A percentile compares a stretch with the other conserved stretches of the same genome.
Evolutionary conservation across 2,888 invertebrate species (phyloP).

Genomic region (Epinotia demarniana): DNA sequence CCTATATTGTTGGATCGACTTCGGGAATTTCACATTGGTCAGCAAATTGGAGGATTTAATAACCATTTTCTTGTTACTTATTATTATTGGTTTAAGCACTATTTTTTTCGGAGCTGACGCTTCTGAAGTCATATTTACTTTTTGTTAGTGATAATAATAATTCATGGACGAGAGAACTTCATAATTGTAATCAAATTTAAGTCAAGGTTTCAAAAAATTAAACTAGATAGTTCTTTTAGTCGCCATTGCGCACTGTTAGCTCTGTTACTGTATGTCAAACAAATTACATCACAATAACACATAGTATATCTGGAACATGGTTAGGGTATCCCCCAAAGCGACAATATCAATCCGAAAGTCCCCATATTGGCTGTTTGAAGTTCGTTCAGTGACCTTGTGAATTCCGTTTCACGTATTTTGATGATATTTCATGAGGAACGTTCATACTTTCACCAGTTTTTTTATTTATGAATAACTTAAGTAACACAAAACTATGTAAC

Average conservation of each 20-base stretch:
- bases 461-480: not conserved
- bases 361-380: conserved; percentile 20
- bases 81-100: conserved; percentile 37
- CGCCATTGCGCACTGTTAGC: conserved; percentile 6
- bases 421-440: not conserved
- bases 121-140: conserved; percentile 4
- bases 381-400: not conserved
- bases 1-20: conserved; percentile 47
- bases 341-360: not conserved
- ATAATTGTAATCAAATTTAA: conserved; percentile 3
- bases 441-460: not conserved
- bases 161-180: not conserved
- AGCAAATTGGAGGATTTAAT: conserved; percentile 36
- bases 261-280: not conserved
- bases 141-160: not conserved
- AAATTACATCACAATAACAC: conserved; percentile 11
- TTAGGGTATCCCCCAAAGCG: conserved; percentile 25
- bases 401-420: conserved; percentile 4
- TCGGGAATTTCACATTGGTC: not conserved
- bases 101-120: conserved; percentile 24
- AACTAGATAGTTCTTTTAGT: conserved; percentile 3
- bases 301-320: not conserved
- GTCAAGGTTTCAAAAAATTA: not conserved
- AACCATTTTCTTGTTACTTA: conserved; percentile 42
- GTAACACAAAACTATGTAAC: not conserved